phyloP scores from a whole-genome alignment of 2,888 invertebrate species.

The Andrena camellia region DNA sequence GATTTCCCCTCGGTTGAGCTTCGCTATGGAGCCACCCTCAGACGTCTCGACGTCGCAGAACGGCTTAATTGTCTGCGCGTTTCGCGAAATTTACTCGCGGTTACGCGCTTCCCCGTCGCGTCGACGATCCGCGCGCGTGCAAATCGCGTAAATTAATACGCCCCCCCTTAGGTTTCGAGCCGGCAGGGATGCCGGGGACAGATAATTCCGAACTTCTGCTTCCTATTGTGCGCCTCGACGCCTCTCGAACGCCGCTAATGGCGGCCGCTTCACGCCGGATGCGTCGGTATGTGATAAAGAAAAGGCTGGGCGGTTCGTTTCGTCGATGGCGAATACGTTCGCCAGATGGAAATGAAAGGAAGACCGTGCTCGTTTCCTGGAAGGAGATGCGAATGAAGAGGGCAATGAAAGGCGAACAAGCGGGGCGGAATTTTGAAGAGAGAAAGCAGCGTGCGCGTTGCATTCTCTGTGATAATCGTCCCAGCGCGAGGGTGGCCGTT shows the following conservation, averaged over 20 bases:
- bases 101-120: constrained; percentile 32
- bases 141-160: constrained; percentile 69
- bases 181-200: constrained; percentile 27
- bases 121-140: constrained; percentile 39
- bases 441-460: not conserved
- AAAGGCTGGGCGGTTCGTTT: not conserved
- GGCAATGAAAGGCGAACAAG: constrained; percentile 24
- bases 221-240: constrained; percentile 1
- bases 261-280: not conserved
- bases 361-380: constrained; percentile 19
- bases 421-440: constrained; percentile 27
- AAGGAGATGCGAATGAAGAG: not conserved
- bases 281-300: not conserved
- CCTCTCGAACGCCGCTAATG: constrained; percentile 24
- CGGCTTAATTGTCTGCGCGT: constrained; percentile 69
- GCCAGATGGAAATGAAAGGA: not conserved
- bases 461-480: constrained; percentile 43
- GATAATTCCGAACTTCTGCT: constrained; percentile 44
- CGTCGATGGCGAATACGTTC: not conserved
- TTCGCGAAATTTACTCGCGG: constrained; percentile 66
- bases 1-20: constrained; percentile 25
- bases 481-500: constrained; percentile 5
- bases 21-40: constrained; percentile 29
- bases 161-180: constrained; percentile 31
- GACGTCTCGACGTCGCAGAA: constrained; percentile 36